Percentiles rank a stretch among this genome's conserved stretches.
Evolutionary conservation across 53 echinoderm and acorn worm genomes (phyloP).

Genomic region (Astropecten irregularis): DNA sequence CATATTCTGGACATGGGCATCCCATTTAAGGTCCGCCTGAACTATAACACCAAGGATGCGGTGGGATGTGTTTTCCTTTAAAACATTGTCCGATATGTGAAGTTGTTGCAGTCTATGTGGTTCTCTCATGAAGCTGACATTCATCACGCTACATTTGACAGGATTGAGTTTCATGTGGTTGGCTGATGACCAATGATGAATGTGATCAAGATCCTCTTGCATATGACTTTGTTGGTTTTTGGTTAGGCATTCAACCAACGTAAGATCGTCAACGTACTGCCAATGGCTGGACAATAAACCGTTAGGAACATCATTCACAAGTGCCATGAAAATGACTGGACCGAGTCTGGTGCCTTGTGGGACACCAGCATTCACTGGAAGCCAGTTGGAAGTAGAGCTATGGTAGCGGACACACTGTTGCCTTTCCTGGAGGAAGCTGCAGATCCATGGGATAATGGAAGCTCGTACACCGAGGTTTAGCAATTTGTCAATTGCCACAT

Average conservation of each 20-base stretch:
- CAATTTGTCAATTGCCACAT: too few species aligned
- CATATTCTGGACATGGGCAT: slow-evolving; percentile 18
- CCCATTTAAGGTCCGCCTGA: slow-evolving; percentile 49
- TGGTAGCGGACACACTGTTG: too few species aligned
- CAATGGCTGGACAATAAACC: too few species aligned
- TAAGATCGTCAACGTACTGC: slow-evolving; percentile 56
- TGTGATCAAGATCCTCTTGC: not conserved
- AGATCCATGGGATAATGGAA: too few species aligned
- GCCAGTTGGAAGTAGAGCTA: too few species aligned
- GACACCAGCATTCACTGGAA: slow-evolving; percentile 37
- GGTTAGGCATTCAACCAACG: slow-evolving; percentile 5
- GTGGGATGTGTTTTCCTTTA: not conserved
- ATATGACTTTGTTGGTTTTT: slow-evolving; percentile 3
- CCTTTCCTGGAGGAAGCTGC: too few species aligned
- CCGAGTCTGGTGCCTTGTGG: slow-evolving; percentile 23
- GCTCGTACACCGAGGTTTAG: too few species aligned
- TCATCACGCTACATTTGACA: slow-evolving; percentile 28
- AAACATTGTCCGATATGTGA: not conserved
- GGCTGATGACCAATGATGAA: slow-evolving; percentile 24
- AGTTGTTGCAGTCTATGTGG: not conserved
- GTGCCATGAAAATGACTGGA: slow-evolving; percentile 4
- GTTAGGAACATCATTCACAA: slow-evolving; percentile 2
- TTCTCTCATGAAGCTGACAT: slow-evolving; percentile 33
- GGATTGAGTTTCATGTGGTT: slow-evolving; percentile 42
- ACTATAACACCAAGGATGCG: slow-evolving; percentile 29